phyloP scores from a whole-genome alignment of 2,113 vertebrate species.

The Festucalex cinctus region DNA sequence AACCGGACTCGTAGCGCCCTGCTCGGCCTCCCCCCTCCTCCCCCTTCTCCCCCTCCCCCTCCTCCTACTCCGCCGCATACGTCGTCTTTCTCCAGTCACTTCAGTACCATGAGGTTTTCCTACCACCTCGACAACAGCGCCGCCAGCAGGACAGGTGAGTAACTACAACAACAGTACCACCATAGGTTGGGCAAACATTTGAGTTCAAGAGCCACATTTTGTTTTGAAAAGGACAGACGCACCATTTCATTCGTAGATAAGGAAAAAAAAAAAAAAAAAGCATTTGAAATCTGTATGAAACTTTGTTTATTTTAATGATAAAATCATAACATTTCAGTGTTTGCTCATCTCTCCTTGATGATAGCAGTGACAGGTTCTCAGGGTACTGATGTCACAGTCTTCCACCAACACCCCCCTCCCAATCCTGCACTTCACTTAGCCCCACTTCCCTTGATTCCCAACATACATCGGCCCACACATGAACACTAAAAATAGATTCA shows the following conservation, averaged over 20 bases:
- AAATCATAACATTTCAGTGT: neutral
- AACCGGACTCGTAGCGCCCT: slow-evolving; percentile 59
- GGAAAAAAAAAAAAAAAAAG: neutral
- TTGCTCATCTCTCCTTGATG: neutral
- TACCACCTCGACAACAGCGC: slow-evolving; percentile 63
- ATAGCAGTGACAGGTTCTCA: neutral
- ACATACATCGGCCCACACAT: neutral
- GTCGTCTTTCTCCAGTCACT: slow-evolving; percentile 67
- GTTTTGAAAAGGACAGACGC: neutral
- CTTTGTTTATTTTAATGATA: too few species aligned
- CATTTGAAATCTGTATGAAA: too few species aligned
- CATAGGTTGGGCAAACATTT: neutral
- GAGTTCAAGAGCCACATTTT: neutral
- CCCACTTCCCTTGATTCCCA: neutral
- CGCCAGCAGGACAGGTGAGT: slow-evolving; percentile 63
- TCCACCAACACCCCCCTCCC: neutral
- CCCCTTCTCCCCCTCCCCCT: slow-evolving; percentile 10
- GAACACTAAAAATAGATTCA: slow-evolving; percentile 10
- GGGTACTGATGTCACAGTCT: neutral
- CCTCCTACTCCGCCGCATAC: slow-evolving; percentile 14
- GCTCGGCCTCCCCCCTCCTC: slow-evolving; percentile 26
- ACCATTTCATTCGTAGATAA: neutral
- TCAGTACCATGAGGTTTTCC: slow-evolving; percentile 72
- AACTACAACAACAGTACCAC: neutral
- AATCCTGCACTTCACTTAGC: neutral